Conservation (phyloP, 92 coral and sea anemone genomes). For the Zoanthus gigantus region DNA sequence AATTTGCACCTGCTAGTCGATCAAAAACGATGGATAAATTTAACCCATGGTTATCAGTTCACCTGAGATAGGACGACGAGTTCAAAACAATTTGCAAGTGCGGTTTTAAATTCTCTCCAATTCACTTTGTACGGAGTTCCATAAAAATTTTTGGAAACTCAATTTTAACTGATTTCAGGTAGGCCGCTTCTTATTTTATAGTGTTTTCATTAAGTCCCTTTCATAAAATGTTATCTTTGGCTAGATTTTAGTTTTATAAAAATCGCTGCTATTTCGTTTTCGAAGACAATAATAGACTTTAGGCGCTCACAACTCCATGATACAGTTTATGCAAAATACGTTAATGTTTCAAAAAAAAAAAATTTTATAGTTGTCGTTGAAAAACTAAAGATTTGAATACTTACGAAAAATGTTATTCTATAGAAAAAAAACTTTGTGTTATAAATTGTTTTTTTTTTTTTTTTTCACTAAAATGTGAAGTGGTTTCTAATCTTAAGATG, state of each 20-base stretch:
- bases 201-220: constrained; percentile 1
- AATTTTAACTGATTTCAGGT: constrained; percentile 16
- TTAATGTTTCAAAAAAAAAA: too few relatives aligned
- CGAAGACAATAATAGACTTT: neutral
- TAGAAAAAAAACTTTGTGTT: too few relatives aligned
- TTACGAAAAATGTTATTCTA: too few relatives aligned
- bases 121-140: neutral
- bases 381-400: too few relatives aligned
- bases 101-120: neutral
- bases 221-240: constrained; percentile 11
- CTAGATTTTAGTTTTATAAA: neutral
- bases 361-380: too few relatives aligned
- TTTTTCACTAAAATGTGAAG: too few relatives aligned
- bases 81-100: constrained; percentile 23
- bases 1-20: constrained; percentile 40
- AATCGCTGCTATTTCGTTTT: neutral
- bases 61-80: constrained; percentile 21
- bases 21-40: constrained; percentile 47
- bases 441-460: too few relatives aligned
- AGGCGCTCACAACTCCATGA: too few relatives aligned
- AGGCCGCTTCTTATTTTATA: neutral
- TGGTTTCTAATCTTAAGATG: too few relatives aligned
- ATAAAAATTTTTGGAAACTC: neutral
- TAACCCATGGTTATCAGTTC: constrained; percentile 6
- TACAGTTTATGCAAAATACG: too few relatives aligned